These are phyloP conservation scores for Diploscapter pachys DNA, from an alignment of 1,140 invertebrate species.

Conservation along the genomic window DNA sequence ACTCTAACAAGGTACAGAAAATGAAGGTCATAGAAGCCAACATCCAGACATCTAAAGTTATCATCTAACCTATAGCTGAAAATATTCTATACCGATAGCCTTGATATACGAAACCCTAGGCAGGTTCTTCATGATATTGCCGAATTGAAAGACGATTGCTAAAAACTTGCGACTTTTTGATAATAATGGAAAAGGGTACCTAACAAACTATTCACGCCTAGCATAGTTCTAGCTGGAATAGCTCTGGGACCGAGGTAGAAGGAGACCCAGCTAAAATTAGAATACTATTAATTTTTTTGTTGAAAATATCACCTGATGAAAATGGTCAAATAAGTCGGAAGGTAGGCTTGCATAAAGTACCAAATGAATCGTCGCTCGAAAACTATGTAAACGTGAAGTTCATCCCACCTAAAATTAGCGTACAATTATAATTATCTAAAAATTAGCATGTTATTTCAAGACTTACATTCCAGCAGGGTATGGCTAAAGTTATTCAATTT, in stretches of 20 bases:
- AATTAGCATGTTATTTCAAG: no score
- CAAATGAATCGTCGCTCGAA: slow-evolving; percentile 51
- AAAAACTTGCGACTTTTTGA: background rate
- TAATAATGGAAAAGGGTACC: no score
- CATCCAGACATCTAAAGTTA: slow-evolving; percentile 53
- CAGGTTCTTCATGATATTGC: slow-evolving; percentile 56
- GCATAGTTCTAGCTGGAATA: slow-evolving; percentile 57
- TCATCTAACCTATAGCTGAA: background rate
- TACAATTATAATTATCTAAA: no score
- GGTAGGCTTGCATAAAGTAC: slow-evolving; percentile 58
- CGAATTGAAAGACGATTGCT: slow-evolving; percentile 58
- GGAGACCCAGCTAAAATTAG: slow-evolving; percentile 51
- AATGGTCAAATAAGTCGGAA: slow-evolving; percentile 58
- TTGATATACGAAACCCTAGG: slow-evolving; percentile 53
- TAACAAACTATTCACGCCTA: slow-evolving; percentile 50
- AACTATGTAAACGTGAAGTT: slow-evolving; percentile 51
- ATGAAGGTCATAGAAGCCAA: slow-evolving; percentile 51
- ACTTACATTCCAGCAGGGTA: slow-evolving; percentile 51
- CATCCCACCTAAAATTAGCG: slow-evolving; percentile 41
- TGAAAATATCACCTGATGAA: slow-evolving; percentile 45
- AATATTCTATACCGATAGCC: slow-evolving; percentile 44
- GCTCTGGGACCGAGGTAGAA: slow-evolving; percentile 53
- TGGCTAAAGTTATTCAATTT: slow-evolving; percentile 31
- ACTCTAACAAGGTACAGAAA: slow-evolving; percentile 47
- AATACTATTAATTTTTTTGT: background rate